These are phyloP conservation scores for Drosophila lacicola DNA, from an alignment of 2,888 invertebrate species.

Conservation along the genomic window DNA sequence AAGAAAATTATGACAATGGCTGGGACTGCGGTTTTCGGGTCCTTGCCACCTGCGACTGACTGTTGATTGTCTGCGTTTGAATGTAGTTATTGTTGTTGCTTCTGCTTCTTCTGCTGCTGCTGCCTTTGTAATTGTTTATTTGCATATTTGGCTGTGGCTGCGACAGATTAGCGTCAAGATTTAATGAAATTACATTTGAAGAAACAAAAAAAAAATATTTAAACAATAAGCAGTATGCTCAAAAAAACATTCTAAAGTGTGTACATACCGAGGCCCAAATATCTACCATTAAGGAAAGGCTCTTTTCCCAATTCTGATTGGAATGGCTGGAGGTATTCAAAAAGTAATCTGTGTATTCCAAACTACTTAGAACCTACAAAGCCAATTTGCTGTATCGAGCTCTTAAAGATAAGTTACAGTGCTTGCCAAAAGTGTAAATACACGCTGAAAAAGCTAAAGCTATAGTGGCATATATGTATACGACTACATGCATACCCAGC, in stretches of 20 bases:
- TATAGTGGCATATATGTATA: background rate
- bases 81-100: slow-evolving; percentile 7
- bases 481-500: background rate
- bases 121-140: slow-evolving; percentile 66
- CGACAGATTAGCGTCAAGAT: slow-evolving; percentile 73
- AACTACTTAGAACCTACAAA: too few relatives aligned
- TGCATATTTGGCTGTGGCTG: slow-evolving; percentile 71
- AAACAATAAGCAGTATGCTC: background rate
- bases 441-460: background rate
- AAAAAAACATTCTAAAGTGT: too few relatives aligned
- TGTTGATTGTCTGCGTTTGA: slow-evolving; percentile 59
- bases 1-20: slow-evolving; percentile 52
- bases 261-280: too few relatives aligned
- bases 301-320: too few relatives aligned
- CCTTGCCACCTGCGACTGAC: slow-evolving; percentile 56
- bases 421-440: slow-evolving; percentile 32
- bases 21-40: slow-evolving; percentile 40
- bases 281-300: too few relatives aligned
- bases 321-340: too few relatives aligned
- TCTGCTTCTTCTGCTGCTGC: slow-evolving; percentile 10
- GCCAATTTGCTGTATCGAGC: too few relatives aligned
- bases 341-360: too few relatives aligned
- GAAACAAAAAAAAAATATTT: slow-evolving; percentile 14
- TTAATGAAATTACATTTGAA: slow-evolving; percentile 67
- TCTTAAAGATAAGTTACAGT: slow-evolving; percentile 15